Evolutionary conservation across 2,888 invertebrate genomes (phyloP).

Genomic region (Morpho helenor): DNA sequence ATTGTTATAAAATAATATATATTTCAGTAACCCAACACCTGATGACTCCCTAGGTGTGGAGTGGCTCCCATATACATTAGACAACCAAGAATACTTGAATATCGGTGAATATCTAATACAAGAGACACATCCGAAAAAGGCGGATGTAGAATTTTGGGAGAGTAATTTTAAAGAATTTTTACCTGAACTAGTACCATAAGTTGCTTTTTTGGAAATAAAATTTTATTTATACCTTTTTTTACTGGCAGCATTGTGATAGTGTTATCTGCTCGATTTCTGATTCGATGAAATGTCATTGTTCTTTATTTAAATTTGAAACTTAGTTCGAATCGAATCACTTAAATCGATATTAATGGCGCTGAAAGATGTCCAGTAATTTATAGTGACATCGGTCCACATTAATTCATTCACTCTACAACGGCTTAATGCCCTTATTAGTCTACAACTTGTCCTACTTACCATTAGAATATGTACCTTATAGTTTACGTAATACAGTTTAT

Average conservation of each 20-base stretch:
- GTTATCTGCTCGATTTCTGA: no score
- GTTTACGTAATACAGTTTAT: neutral
- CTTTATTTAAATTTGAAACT: no score
- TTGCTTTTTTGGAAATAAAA: neutral
- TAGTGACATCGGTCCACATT: slow-evolving; percentile 12
- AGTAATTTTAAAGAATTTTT: slow-evolving; percentile 2
- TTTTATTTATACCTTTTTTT: no score
- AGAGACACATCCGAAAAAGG: neutral
- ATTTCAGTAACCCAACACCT: no score
- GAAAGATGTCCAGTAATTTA: slow-evolving; percentile 17
- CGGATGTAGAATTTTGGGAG: slow-evolving; percentile 2
- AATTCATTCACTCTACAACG: slow-evolving; percentile 22
- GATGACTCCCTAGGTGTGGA: slow-evolving; percentile 28
- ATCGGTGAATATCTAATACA: slow-evolving; percentile 31
- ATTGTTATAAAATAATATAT: no score
- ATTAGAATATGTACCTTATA: slow-evolving; percentile 2
- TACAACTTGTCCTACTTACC: neutral
- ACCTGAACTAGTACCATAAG: slow-evolving; percentile 3
- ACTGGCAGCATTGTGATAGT: neutral
- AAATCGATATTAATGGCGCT: neutral
- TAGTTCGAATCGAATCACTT: no score
- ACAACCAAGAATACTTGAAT: slow-evolving; percentile 41
- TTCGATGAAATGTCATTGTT: no score
- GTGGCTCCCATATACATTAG: slow-evolving; percentile 40
- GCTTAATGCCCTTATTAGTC: slow-evolving; percentile 20